Evolutionary conservation across 2,888 invertebrate species (phyloP).

Genomic region (Barypeithes pellucidus): DNA sequence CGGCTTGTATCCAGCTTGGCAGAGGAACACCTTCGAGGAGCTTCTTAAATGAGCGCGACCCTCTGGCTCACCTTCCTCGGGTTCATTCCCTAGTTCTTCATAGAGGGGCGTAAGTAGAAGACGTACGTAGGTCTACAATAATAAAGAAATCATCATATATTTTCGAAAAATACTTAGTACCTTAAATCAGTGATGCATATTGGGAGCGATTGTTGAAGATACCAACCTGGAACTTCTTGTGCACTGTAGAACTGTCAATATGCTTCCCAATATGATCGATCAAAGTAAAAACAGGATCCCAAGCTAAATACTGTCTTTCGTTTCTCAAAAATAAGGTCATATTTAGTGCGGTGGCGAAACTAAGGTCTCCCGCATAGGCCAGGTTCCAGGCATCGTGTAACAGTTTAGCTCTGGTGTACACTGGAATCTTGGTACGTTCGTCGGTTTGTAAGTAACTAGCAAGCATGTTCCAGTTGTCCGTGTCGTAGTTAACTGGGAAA

Average conservation of each 20-base stretch:
- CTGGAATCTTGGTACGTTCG: constrained; percentile 76
- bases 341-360: constrained; percentile 83
- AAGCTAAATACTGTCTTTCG: constrained; percentile 84
- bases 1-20: constrained; percentile 83
- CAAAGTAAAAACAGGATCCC: constrained; percentile 89
- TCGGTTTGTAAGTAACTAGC: constrained; percentile 77
- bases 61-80: constrained; percentile 75
- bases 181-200: too few relatives aligned
- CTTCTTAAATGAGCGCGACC: constrained; percentile 81
- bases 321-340: constrained; percentile 84
- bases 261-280: constrained; percentile 86
- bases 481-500: constrained; percentile 88
- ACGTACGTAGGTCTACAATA: constrained; percentile 79
- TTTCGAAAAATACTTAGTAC: too few relatives aligned
- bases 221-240: constrained; percentile 82
- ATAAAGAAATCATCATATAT: not conserved
- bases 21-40: constrained; percentile 81
- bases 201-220: not conserved
- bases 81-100: constrained; percentile 76
- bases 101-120: constrained; percentile 81
- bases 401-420: constrained; percentile 82
- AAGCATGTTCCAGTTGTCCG: constrained; percentile 83
- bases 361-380: constrained; percentile 82
- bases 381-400: constrained; percentile 86
- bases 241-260: constrained; percentile 78